These are phyloP conservation scores for Euzetes globulus DNA, from an alignment of 2,888 invertebrate species.

Conservation along the genomic window DNA sequence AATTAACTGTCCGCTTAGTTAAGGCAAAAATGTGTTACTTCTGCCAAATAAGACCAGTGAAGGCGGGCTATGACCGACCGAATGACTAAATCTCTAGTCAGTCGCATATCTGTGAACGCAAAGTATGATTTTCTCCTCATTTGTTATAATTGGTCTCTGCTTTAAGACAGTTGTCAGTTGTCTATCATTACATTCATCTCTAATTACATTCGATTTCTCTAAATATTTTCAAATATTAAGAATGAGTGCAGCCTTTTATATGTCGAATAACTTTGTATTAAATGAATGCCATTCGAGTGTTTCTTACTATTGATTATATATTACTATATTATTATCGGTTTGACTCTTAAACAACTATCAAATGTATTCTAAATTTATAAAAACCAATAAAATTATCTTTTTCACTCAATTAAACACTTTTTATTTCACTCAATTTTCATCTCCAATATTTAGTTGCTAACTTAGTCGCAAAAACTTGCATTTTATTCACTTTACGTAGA, in stretches of 20 bases:
- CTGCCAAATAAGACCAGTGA: not conserved
- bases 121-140: not conserved
- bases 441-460: too few species aligned
- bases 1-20: not conserved
- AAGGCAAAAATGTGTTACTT: not conserved
- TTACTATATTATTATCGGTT: not conserved
- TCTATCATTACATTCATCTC: not conserved
- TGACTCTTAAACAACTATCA: not conserved
- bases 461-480: too few species aligned
- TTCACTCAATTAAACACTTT: not conserved
- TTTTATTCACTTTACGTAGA: too few species aligned
- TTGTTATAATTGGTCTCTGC: conserved; percentile 2
- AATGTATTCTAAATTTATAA: not conserved
- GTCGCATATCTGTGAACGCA: conserved; percentile 2
- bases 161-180: not conserved
- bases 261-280: not conserved
- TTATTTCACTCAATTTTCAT: too few species aligned
- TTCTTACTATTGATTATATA: not conserved
- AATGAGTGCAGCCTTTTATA: conserved; percentile 17
- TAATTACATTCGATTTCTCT: not conserved
- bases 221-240: not conserved
- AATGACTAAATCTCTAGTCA: conserved; percentile 6
- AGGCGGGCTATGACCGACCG: not conserved
- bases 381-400: not conserved
- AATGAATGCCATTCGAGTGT: not conserved